Percentiles rank a stretch among this genome's conserved stretches.
phyloP scores from a whole-genome alignment of 2,113 vertebrate genomes.

The Ailuropoda melanoleuca region DNA sequence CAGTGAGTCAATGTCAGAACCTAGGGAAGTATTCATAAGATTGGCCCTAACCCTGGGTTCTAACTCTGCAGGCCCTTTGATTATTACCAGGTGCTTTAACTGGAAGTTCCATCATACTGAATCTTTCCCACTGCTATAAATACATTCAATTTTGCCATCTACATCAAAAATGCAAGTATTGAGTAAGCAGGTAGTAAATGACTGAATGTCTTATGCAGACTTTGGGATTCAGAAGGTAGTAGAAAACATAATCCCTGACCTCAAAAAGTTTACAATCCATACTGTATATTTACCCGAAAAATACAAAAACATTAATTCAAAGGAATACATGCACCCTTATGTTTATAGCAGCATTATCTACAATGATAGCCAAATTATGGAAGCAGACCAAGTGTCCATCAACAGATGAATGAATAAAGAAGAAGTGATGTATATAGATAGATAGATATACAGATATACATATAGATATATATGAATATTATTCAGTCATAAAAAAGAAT shows the following conservation, averaged over 20 bases:
- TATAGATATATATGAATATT: too few species aligned
- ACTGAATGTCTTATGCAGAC: neutral
- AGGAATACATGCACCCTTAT: neutral
- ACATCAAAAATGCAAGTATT: neutral
- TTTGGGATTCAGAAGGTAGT: neutral
- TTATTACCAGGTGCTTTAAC: neutral
- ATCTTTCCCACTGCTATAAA: neutral
- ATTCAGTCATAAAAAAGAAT: too few species aligned
- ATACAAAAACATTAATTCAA: neutral
- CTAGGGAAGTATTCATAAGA: neutral
- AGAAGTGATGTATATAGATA: too few species aligned
- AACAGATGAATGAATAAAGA: too few species aligned
- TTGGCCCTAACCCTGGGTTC: neutral
- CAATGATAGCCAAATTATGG: neutral
- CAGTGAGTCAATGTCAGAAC: neutral
- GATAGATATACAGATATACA: too few species aligned
- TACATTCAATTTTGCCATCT: neutral
- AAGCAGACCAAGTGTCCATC: neutral
- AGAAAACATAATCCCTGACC: neutral
- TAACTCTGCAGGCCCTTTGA: neutral
- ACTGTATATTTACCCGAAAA: neutral
- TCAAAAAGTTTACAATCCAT: neutral
- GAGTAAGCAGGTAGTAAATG: neutral
- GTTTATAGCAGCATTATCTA: neutral
- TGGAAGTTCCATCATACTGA: neutral